Evolutionary conservation across 2,113 vertebrate genomes (phyloP).

Genomic region (Connochaetes taurinus): DNA sequence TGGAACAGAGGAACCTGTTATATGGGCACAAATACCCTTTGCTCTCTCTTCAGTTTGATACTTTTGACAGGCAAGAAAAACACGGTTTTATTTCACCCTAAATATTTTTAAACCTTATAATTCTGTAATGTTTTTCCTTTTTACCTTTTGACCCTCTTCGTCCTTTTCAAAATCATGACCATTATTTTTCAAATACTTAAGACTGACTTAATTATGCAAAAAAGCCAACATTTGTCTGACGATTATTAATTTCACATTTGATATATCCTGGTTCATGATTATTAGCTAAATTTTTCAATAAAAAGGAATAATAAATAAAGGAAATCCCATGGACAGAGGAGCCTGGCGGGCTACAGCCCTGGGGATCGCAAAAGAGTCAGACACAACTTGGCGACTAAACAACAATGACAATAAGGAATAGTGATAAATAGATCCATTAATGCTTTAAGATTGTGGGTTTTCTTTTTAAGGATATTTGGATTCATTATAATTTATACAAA

Average conservation of each 20-base stretch:
- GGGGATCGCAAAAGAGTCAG: rapidly evolving
- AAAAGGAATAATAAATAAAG: not conserved
- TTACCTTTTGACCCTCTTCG: not conserved
- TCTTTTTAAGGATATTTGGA: not conserved
- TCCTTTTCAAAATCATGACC: not conserved
- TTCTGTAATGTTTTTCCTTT: not conserved
- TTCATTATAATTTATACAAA: not conserved
- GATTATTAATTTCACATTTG: not conserved
- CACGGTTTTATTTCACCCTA: not conserved
- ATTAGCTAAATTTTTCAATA: not conserved
- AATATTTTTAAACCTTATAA: not conserved
- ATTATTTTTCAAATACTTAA: not conserved
- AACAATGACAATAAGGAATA: not conserved
- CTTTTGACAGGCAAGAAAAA: not conserved
- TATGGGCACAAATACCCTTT: not conserved
- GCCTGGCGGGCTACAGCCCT: not conserved
- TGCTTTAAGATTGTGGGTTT: not conserved
- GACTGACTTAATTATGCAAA: not conserved
- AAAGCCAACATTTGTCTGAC: not conserved
- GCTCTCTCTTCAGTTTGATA: not conserved
- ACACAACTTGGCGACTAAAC: not conserved
- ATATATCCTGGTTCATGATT: not conserved
- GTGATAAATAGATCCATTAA: rapidly evolving
- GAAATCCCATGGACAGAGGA: not conserved
- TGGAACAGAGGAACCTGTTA: not conserved